These are phyloP conservation scores for Larimichthys polyactis DNA, from an alignment of 2,113 vertebrate genomes.

Conservation along the genomic window DNA sequence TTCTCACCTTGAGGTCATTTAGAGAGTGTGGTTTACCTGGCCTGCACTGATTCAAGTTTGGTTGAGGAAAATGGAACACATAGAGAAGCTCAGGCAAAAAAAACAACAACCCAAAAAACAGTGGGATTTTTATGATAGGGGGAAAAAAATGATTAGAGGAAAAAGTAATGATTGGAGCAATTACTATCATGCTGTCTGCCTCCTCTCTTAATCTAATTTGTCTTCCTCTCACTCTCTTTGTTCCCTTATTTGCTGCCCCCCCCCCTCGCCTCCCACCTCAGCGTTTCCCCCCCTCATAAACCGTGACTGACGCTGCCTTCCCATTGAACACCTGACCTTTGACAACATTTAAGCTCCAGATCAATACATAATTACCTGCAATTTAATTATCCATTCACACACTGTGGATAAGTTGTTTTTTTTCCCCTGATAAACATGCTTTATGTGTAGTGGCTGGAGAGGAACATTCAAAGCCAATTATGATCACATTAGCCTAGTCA, in stretches of 20 bases:
- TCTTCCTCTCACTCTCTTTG: conserved; percentile 1
- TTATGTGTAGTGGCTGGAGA: conserved; percentile 36
- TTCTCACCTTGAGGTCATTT: not conserved
- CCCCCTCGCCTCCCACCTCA: not conserved
- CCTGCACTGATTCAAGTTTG: not conserved
- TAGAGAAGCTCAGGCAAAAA: not conserved
- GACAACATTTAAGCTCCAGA: conserved; percentile 60
- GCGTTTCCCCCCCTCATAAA: not conserved
- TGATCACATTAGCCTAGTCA: conserved; percentile 50
- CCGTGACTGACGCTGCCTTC: conserved; percentile 24
- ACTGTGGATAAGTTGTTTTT: conserved; percentile 24
- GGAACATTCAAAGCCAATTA: conserved; percentile 53
- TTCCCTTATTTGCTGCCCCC: not conserved
- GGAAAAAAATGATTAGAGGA: conserved; percentile 3
- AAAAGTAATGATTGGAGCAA: conserved; percentile 22
- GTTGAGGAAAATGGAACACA: not conserved
- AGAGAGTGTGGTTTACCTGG: not conserved
- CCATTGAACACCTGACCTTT: conserved; percentile 46
- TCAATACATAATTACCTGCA: conserved; percentile 69
- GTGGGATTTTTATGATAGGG: not conserved
- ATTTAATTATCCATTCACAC: conserved; percentile 64
- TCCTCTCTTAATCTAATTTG: not conserved
- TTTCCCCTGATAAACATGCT: conserved; percentile 24
- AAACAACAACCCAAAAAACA: not conserved
- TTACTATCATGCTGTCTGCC: not conserved